These are phyloP conservation scores for Pithys albifrons DNA, from an alignment of 2,113 vertebrate species.

Conservation along the genomic window DNA sequence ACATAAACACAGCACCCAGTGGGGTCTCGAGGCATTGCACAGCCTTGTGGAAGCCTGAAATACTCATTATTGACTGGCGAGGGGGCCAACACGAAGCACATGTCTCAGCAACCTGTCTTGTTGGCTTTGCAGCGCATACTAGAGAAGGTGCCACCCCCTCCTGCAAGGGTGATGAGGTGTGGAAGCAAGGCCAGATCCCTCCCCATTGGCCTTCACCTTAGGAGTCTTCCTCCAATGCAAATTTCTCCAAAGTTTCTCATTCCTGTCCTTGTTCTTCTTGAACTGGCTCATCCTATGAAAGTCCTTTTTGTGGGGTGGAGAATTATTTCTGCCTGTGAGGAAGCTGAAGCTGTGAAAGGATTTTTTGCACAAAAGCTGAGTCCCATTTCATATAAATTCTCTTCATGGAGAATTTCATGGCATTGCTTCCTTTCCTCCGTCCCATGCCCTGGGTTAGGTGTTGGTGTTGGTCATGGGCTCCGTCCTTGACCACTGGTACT, in stretches of 20 bases:
- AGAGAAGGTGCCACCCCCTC: not conserved
- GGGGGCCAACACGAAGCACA: not conserved
- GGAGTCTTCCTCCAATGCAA: not conserved
- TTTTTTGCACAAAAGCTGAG: not conserved
- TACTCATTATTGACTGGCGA: not conserved
- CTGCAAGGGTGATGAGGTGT: not conserved
- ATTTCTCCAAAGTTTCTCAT: not conserved
- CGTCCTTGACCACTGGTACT: rapidly evolving
- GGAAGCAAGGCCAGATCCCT: not conserved
- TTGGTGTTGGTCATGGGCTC: not conserved
- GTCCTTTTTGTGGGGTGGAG: not conserved
- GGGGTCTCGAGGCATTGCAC: not conserved
- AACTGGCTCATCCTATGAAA: rapidly evolving
- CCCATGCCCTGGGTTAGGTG: not conserved
- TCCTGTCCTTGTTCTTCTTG: not conserved
- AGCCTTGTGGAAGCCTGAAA: not conserved
- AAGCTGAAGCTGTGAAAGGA: not conserved
- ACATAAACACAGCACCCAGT: not conserved
- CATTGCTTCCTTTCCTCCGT: not conserved
- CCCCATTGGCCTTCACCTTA: not conserved
- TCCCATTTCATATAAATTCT: not conserved
- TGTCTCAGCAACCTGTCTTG: rapidly evolving
- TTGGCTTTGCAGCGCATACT: rapidly evolving
- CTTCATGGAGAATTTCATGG: rapidly evolving
- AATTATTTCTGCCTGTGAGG: not conserved